phyloP scores from a whole-genome alignment of 1,140 invertebrate species.

The Drosophila subobscura region DNA sequence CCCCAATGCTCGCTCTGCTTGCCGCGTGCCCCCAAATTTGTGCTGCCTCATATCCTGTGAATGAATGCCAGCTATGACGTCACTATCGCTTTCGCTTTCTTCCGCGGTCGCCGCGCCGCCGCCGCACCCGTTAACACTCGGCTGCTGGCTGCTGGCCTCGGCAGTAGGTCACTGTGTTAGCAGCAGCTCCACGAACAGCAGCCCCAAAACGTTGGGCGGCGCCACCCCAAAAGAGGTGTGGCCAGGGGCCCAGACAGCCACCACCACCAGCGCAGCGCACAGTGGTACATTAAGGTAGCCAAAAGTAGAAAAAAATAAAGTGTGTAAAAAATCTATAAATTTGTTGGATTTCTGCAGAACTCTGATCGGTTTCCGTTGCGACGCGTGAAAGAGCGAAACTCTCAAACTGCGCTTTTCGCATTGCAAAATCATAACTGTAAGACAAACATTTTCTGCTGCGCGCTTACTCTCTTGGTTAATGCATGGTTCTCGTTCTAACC shows the following conservation, averaged over 20 bases:
- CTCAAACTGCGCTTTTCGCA: too few species aligned
- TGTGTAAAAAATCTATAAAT: too few species aligned
- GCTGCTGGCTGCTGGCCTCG: constrained; percentile 32
- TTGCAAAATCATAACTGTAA: too few species aligned
- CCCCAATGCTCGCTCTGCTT: too few species aligned
- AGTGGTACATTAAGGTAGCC: neutral
- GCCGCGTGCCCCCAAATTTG: neutral
- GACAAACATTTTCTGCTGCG: too few species aligned
- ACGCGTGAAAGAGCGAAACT: too few species aligned
- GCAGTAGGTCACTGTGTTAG: constrained; percentile 83
- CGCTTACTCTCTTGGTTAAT: too few species aligned
- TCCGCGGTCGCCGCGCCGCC: constrained; percentile 8
- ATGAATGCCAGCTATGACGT: constrained; percentile 83
- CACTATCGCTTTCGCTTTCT: constrained; percentile 62
- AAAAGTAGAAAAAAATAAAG: too few species aligned
- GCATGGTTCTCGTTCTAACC: too few species aligned
- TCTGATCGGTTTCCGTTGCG: too few species aligned
- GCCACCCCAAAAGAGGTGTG: neutral
- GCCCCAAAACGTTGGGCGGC: neutral
- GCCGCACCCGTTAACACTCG: neutral
- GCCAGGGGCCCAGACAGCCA: neutral
- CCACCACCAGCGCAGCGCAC: neutral
- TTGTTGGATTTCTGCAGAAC: too few species aligned
- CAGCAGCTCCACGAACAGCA: constrained; percentile 31
- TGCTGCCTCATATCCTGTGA: constrained; percentile 74